Evolutionary conservation across 1,140 invertebrate species (phyloP).

Genomic region (Eurosta solidaginis): DNA sequence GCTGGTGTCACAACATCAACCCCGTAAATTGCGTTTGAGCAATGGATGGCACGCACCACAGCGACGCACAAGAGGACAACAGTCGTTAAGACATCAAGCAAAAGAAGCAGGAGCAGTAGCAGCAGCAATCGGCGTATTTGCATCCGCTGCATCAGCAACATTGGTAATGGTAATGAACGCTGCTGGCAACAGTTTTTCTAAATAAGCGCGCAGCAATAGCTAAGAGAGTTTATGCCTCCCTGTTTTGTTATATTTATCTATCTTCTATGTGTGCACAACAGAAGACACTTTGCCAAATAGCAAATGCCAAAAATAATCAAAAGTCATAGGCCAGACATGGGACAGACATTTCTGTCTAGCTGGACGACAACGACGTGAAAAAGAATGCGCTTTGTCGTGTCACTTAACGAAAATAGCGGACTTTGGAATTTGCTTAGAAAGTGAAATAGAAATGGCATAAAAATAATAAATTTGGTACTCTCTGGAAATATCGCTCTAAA

Average conservation of each 20-base stretch:
- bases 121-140: background rate
- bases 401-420: background rate
- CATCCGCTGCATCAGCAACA: background rate
- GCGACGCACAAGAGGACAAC: background rate
- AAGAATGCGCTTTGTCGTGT: conserved; percentile 7
- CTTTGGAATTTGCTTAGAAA: conserved; percentile 24
- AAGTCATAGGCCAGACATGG: conserved; percentile 1
- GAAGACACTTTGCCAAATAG: conserved; percentile 15
- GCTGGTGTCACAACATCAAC: background rate
- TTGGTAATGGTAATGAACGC: background rate
- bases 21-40: background rate
- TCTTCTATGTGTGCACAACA: background rate
- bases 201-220: background rate
- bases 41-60: background rate
- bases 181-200: background rate
- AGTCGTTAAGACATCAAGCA: no score
- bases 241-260: background rate
- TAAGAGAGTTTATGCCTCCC: background rate
- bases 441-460: no score
- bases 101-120: background rate
- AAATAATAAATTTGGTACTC: no score
- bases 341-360: conserved; percentile 15
- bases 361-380: conserved; percentile 12
- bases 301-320: conserved; percentile 16
- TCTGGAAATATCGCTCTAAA: no score